These are phyloP conservation scores for Neodiprion lecontei DNA, from an alignment of 1,140 invertebrate genomes.

Conservation along the genomic window DNA sequence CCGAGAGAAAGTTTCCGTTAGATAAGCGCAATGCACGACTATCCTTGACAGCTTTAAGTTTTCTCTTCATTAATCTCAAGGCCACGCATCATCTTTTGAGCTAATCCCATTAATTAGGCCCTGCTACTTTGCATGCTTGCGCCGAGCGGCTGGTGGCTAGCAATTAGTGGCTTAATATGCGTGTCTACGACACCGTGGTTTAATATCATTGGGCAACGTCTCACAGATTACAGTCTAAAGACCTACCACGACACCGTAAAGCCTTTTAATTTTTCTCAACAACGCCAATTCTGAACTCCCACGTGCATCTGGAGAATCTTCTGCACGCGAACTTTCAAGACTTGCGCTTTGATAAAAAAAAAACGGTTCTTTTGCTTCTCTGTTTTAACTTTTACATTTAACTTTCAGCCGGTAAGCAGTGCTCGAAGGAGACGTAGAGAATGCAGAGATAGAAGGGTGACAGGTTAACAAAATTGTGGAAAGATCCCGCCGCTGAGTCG, in stretches of 20 bases:
- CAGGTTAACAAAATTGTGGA: too few relatives aligned
- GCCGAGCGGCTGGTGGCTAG: not conserved
- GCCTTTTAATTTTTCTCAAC: not conserved
- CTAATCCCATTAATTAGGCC: constrained; percentile 1
- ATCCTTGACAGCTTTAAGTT: not conserved
- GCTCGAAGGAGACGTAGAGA: too few relatives aligned
- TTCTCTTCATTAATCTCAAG: not conserved
- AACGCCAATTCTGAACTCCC: not conserved
- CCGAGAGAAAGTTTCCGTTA: not conserved
- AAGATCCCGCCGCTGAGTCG: too few relatives aligned
- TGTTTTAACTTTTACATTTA: too few relatives aligned
- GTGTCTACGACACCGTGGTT: not conserved
- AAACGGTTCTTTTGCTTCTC: too few relatives aligned
- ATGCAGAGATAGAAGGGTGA: too few relatives aligned
- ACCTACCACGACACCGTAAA: not conserved
- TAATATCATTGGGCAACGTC: not conserved
- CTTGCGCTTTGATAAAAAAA: too few relatives aligned
- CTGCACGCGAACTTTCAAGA: too few relatives aligned
- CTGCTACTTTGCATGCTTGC: constrained; percentile 2
- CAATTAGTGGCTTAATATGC: constrained; percentile 3
- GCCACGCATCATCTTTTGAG: not conserved
- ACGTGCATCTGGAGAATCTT: too few relatives aligned
- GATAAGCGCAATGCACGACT: not conserved
- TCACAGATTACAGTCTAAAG: not conserved
- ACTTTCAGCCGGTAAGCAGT: too few relatives aligned